Evolutionary conservation across 2,797 vertebrate species (phyloP).

Genomic region (Onychomys arenicola): DNA sequence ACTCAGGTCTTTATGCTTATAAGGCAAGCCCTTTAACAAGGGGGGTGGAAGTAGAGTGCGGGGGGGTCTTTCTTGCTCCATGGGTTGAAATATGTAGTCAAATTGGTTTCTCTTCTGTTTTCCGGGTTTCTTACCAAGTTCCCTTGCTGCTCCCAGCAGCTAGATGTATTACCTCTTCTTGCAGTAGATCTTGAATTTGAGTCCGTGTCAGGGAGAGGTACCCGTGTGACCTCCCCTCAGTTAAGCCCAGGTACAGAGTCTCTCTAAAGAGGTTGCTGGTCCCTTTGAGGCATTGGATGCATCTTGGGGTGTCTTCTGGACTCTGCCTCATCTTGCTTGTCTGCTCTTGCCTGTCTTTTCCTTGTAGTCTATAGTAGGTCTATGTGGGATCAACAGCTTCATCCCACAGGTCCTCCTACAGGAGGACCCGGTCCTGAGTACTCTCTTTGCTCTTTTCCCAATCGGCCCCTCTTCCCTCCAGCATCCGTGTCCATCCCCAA

Average conservation of each 20-base stretch:
- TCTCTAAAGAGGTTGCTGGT: background rate
- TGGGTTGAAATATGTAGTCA: background rate
- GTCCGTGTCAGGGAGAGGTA: background rate
- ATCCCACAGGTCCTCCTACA: background rate
- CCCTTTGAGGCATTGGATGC: too few species aligned
- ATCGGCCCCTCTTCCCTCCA: background rate
- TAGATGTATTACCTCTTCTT: background rate
- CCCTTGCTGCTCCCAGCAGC: background rate
- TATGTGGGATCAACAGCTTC: rapidly evolving
- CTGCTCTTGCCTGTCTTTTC: background rate
- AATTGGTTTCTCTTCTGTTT: background rate
- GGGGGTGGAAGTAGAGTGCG: too few species aligned
- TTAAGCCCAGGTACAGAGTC: background rate
- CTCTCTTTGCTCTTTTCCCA: background rate
- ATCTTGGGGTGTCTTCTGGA: background rate
- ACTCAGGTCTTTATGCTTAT: background rate
- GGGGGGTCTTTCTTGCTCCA: background rate
- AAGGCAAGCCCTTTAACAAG: background rate
- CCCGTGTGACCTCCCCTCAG: background rate
- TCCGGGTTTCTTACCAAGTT: background rate
- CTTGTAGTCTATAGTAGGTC: too few species aligned
- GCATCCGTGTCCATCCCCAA: background rate
- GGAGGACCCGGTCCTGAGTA: too few species aligned
- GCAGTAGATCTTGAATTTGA: too few species aligned
- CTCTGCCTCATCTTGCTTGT: background rate